Conservation (phyloP, 2,797 vertebrate genomes). For the Anabacerthia variegaticeps region DNA sequence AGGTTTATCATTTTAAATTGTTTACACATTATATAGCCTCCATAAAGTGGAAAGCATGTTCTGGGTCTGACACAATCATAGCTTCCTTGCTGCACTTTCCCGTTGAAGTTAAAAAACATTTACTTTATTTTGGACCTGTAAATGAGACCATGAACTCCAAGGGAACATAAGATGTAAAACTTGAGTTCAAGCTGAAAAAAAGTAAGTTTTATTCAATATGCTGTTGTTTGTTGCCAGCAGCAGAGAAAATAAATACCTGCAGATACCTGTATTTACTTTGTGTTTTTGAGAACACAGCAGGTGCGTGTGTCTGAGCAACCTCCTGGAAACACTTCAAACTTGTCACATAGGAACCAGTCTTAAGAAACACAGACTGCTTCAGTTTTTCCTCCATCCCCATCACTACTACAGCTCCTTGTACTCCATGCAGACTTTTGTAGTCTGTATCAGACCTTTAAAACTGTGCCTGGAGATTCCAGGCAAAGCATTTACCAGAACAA, state of each 20-base stretch:
- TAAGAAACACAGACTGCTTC: accelerated
- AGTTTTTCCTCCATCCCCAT: not conserved
- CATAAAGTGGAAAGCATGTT: not conserved
- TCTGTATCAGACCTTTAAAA: not conserved
- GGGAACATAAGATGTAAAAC: not conserved
- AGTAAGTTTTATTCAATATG: not conserved
- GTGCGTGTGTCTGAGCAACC: not conserved
- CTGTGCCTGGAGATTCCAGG: not conserved
- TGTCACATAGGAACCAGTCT: not conserved
- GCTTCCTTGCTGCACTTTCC: not conserved
- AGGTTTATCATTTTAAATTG: not conserved
- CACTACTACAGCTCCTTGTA: not conserved
- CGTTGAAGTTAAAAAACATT: not conserved
- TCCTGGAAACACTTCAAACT: not conserved
- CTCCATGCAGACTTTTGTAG: not conserved
- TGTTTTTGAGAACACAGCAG: not conserved
- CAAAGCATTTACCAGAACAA: not conserved
- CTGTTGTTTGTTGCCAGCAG: not conserved
- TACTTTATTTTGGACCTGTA: not conserved
- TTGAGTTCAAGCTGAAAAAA: not conserved
- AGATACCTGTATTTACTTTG: not conserved
- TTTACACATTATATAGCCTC: not conserved
- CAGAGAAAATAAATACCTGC: not conserved
- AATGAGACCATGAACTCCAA: not conserved
- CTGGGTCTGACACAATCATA: not conserved